Evolutionary conservation across 2,797 vertebrate species (phyloP), one percentile per base, ranked within the genome.

Genomic region (Mus caroli): DNA sequence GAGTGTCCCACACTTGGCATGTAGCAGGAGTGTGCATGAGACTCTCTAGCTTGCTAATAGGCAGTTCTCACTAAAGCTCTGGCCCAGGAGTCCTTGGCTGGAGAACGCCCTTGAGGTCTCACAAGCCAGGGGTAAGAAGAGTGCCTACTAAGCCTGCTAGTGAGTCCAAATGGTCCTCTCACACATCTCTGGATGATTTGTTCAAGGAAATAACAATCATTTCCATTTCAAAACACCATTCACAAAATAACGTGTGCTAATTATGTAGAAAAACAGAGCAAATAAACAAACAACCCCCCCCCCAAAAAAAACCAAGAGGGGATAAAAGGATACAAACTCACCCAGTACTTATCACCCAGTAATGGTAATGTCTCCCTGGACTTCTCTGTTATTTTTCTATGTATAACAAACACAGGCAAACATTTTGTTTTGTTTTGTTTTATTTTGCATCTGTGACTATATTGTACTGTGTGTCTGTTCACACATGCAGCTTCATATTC

Each of bases 381-480:
- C 92, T 88, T 88, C 34, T 50, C 82, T 93, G 52, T 43, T 85
- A 40, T 58, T 78, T 93, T 94, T 78, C 73, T 88, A 2, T 79
- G 20, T 14, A 6, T 77, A 64, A 64, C 79, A 82, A 91, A 67
- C 37, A 78, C 20, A 62, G 62, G 50, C 71, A 54, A 82, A 83
- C 24, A 54, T 84, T 88, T 78, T 46, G 4, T 46, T 46, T 46
- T 46, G 46, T 88, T 91, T 37, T 71, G n/a, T 37, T 71, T 37
- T 71, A 17, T 37, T 71, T 71, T 19, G 9, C 60, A 62, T 80
- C 46, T 96, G 75, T 92, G 88, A 24, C 79, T 91, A 28, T 52
- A 20, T 43, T 91, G 34, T 52, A 24, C 43, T 90, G 6, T 95
- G 43, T 40, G 28, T 88, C 6, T 80, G 15, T 94, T 43, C 43